Percentiles rank a stretch among this genome's conserved stretches.
Evolutionary conservation across 2,888 invertebrate genomes (phyloP).

Genomic region (Orthosia incerta): DNA sequence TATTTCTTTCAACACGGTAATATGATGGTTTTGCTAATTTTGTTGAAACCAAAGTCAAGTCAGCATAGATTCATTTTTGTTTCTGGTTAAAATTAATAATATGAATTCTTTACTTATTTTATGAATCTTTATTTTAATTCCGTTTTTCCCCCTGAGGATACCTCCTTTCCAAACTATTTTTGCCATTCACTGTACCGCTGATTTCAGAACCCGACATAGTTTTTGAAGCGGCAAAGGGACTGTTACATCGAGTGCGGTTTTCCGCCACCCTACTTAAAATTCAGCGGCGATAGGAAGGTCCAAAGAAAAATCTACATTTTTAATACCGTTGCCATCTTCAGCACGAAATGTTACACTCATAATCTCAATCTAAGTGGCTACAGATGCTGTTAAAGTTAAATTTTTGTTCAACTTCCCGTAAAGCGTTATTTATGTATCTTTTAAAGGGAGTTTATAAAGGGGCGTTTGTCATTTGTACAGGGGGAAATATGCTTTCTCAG

Average conservation of each 20-base stretch:
- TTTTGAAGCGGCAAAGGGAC: conserved; percentile 69
- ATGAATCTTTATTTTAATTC: neutral
- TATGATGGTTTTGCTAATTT: no score
- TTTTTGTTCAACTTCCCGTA: conserved; percentile 36
- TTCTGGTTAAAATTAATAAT: neutral
- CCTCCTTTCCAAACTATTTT: neutral
- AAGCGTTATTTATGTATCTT: conserved; percentile 54
- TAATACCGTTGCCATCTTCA: conserved; percentile 62
- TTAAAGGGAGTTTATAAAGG: conserved; percentile 36
- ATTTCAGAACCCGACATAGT: conserved; percentile 43
- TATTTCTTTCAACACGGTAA: no score
- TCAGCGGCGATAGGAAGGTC: conserved; percentile 64
- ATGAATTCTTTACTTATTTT: neutral
- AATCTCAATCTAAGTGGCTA: conserved; percentile 64
- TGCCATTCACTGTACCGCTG: neutral
- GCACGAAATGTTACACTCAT: conserved; percentile 63
- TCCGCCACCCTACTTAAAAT: conserved; percentile 71
- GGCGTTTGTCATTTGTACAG: conserved; percentile 52
- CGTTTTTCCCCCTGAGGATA: neutral
- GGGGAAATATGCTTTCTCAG: conserved; percentile 30
- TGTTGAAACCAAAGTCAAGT: no score
- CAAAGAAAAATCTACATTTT: conserved; percentile 73
- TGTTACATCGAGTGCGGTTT: conserved; percentile 69
- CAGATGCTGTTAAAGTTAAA: conserved; percentile 57
- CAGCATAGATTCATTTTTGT: no score